Base-by-base conservation (phyloP, 2,797 vertebrate genomes). In the Neostethus bicornis region DNA sequence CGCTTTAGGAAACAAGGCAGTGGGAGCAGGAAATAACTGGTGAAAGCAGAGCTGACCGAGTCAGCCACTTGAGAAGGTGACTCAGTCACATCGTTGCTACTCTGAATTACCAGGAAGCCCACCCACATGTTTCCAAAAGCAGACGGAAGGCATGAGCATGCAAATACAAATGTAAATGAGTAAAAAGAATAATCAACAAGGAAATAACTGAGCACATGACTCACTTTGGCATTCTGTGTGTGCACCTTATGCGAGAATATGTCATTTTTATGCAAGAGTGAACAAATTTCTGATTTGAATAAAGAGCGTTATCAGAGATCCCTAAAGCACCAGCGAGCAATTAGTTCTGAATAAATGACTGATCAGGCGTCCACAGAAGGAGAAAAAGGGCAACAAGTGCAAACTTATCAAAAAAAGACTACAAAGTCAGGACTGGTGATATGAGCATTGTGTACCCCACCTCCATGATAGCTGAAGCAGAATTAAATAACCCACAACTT, bases 41-140 rank as follows among this genome's bases (percentile, higher is more conserved):
- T 51, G 43, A 26, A 17, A 7, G 2, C 24, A 34, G 16, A 45
- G 14, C 21, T 29, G 49, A 47, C 43, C 26, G 12, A 43, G 42
- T 53, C 49, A 50, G 24, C 23, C 42, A 63, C 53, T 70, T 43
- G 17, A 63, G 47, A 31, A 23, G 46, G 51, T 45, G 58, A 51
- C 46, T 69, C 50, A 55, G 48, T n/a, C 43, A 55, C 50, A 69
- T 75, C 49, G 68, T 77, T 81, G 71, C 35, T 46, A 46, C 70
- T 60, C 70, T 75, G 59, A 58, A 79, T 74, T 61, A 23, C 42
- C 44, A 48, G 54, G 45, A 79, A 74, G 25, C 51, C 25, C 53
- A 42, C 59, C 73, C 61, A 45, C 41, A 48, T 70, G 51, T 13
- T 51, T 79, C 25, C 51, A 74, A 52, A 67, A 63, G 57, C 26